phyloP scores from a whole-genome alignment of 2,888 invertebrate genomes.

The Morinoia aosen region DNA sequence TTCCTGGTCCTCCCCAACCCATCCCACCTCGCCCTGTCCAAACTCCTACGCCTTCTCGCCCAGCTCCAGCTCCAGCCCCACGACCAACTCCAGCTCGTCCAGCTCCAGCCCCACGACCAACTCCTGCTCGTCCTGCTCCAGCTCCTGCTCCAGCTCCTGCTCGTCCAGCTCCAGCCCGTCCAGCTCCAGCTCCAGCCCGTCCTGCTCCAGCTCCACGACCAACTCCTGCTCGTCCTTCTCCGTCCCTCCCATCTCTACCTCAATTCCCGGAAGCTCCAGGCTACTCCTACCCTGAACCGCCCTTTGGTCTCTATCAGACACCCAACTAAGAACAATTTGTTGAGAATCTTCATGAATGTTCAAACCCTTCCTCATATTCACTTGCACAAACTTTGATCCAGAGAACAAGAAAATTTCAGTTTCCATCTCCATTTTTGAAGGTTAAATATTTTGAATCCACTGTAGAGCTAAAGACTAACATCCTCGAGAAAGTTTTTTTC shows the following conservation, averaged over 20 bases:
- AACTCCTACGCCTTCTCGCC: constrained; percentile 45
- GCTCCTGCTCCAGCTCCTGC: not conserved
- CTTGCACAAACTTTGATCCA: not conserved
- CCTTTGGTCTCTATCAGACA: constrained; percentile 53
- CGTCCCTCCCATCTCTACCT: not conserved
- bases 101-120: constrained; percentile 51
- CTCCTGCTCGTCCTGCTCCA: constrained; percentile 49
- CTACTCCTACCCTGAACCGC: constrained; percentile 36
- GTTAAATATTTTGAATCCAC: not conserved
- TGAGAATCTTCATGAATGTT: not conserved
- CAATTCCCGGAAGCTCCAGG: not conserved
- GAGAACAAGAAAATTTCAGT: not conserved
- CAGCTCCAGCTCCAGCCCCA: not conserved
- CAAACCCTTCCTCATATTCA: not conserved
- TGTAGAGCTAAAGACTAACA: not conserved
- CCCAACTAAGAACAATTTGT: constrained; percentile 40
- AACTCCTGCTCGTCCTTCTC: constrained; percentile 13
- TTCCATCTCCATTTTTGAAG: not conserved
- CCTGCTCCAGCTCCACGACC: constrained; percentile 55
- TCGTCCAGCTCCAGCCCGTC: not conserved
- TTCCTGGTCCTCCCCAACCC: constrained; percentile 18
- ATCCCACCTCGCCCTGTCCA: constrained; percentile 33
- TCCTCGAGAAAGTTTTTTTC: not conserved
- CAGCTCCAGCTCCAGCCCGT: not conserved
- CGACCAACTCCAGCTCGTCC: constrained; percentile 13